phyloP scores from a whole-genome alignment of 2,113 vertebrate genomes.

The Neotoma lepida region DNA sequence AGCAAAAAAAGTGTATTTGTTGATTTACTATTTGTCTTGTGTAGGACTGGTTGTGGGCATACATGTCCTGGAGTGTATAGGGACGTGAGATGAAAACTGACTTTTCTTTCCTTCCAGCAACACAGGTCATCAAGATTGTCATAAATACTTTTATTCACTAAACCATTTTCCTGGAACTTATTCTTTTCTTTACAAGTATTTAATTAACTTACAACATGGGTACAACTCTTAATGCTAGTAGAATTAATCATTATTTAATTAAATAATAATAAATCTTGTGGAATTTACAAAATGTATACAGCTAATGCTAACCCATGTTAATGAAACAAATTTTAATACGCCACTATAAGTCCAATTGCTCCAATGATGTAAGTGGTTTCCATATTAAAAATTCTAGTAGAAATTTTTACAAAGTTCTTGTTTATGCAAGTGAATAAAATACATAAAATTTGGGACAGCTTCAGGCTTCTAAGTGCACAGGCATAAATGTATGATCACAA shows the following conservation, averaged over 20 bases:
- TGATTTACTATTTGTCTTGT: neutral
- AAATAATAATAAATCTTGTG: neutral
- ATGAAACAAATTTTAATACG: neutral
- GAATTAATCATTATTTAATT: neutral
- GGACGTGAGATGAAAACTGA: neutral
- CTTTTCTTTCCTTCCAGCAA: neutral
- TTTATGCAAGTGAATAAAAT: neutral
- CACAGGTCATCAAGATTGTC: too few species aligned
- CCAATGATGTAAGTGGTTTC: neutral
- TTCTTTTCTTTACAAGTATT: neutral
- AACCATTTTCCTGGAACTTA: neutral
- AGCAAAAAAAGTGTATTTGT: too few species aligned
- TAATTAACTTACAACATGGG: neutral
- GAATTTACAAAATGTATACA: neutral
- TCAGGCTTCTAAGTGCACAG: too few species aligned
- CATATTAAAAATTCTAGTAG: neutral
- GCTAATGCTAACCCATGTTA: neutral
- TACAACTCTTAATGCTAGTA: too few species aligned
- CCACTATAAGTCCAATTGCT: neutral
- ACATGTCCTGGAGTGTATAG: neutral
- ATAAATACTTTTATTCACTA: neutral
- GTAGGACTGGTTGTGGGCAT: neutral
- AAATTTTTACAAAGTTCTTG: neutral
- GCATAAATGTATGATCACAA: neutral
- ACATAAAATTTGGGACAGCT: neutral